Evolutionary conservation across 2,797 vertebrate species (phyloP).

Genomic region (Gila robusta): DNA sequence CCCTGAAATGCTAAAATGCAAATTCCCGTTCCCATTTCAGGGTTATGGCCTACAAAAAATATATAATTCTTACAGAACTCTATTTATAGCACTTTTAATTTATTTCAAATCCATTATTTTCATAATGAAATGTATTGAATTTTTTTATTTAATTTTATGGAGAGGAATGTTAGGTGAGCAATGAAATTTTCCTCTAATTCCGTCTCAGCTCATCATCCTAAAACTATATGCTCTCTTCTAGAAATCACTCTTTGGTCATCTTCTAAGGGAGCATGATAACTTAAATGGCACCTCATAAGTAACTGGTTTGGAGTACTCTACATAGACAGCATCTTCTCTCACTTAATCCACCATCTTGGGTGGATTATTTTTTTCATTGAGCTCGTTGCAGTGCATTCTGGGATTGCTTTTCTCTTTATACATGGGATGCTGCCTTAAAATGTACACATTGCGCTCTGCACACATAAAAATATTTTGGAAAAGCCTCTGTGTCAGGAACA

Average conservation of each 20-base stretch:
- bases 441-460: not conserved
- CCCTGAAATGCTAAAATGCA: not conserved
- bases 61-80: not conserved
- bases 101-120: not conserved
- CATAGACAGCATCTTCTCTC: not conserved
- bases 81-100: not conserved
- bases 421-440: not conserved
- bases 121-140: too few species aligned
- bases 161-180: not conserved
- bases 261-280: not conserved
- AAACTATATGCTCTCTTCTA: not conserved
- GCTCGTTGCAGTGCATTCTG: slow-evolving; percentile 2
- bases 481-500: not conserved
- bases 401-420: not conserved
- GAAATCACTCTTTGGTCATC: not conserved
- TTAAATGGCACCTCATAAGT: not conserved
- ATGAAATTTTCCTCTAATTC: not conserved
- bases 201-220: not conserved
- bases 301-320: not conserved
- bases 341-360: not conserved
- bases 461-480: not conserved
- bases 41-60: not conserved
- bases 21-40: not conserved
- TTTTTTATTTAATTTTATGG: not conserved
- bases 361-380: not conserved